phyloP scores from a whole-genome alignment of 2,113 vertebrate species.

The Rostratula benghalensis region DNA sequence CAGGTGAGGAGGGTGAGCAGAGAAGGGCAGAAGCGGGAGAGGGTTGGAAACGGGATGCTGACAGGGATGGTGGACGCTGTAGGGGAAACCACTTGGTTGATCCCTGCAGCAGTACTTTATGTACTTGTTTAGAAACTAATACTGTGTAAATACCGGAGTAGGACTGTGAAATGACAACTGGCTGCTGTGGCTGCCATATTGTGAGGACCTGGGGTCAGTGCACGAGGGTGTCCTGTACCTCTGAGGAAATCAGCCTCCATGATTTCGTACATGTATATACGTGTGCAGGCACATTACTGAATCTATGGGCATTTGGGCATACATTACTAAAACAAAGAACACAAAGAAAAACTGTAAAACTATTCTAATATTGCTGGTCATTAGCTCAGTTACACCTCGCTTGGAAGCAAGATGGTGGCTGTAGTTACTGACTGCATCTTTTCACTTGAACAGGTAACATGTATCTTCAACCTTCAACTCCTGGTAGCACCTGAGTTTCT shows the following conservation, averaged over 20 bases:
- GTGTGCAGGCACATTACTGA: rapidly evolving
- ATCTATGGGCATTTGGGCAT: neutral
- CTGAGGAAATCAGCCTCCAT: neutral
- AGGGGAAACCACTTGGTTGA: neutral
- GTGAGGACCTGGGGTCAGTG: neutral
- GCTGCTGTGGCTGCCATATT: neutral
- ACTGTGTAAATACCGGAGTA: rapidly evolving
- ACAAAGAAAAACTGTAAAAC: neutral
- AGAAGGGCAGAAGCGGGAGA: neutral
- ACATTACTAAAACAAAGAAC: neutral
- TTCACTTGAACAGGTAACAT: neutral
- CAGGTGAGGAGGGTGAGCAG: neutral
- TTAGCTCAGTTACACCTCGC: neutral
- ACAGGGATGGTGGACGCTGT: neutral
- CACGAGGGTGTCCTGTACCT: rapidly evolving
- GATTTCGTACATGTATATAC: neutral
- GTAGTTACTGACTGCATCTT: neutral
- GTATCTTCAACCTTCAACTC: neutral
- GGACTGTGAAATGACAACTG: neutral
- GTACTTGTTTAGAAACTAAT: rapidly evolving
- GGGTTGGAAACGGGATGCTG: neutral
- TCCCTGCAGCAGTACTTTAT: rapidly evolving
- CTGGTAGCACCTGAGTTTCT: neutral
- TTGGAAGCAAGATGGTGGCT: neutral
- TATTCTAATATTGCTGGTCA: neutral